These are phyloP conservation scores for Phoxinus phoxinus DNA, from an alignment of 2,113 vertebrate genomes.

Conservation along the genomic window DNA sequence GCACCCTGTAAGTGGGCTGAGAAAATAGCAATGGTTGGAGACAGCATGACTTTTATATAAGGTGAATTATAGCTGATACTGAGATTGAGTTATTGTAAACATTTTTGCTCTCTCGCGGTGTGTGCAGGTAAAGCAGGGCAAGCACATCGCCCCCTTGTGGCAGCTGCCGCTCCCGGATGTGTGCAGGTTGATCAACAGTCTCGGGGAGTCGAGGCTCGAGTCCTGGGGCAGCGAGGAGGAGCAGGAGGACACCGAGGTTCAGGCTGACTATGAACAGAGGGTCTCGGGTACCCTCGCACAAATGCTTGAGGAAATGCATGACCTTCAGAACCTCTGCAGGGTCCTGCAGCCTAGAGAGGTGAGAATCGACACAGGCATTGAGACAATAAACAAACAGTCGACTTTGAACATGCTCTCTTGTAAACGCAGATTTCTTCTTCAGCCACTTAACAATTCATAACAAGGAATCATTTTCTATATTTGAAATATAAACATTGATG, in stretches of 20 bases:
- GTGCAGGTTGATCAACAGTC: conserved; percentile 81
- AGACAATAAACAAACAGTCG: neutral
- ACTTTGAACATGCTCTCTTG: neutral
- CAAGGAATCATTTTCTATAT: neutral
- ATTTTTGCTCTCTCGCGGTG: neutral
- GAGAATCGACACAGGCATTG: conserved; percentile 45
- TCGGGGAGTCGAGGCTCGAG: conserved; percentile 65
- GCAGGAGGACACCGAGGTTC: conserved; percentile 62
- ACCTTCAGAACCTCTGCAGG: conserved; percentile 86
- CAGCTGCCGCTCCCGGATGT: conserved; percentile 86
- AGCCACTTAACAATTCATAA: neutral
- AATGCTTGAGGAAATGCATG: conserved; percentile 82
- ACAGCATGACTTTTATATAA: neutral
- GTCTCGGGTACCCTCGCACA: conserved; percentile 78
- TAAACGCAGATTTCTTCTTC: neutral
- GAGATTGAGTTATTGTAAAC: neutral
- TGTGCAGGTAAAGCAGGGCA: conserved; percentile 70
- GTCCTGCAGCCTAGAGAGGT: conserved; percentile 87
- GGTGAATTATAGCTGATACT: neutral
- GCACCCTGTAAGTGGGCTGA: neutral
- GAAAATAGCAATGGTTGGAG: neutral
- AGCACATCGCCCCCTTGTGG: conserved; percentile 86
- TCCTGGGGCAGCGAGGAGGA: conserved; percentile 62
- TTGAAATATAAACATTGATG: neutral
- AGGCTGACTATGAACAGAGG: conserved; percentile 76